Evolutionary conservation across 2,797 vertebrate genomes (phyloP), one percentile per base, ranked within the genome.

Genomic region (Platalea minor): DNA sequence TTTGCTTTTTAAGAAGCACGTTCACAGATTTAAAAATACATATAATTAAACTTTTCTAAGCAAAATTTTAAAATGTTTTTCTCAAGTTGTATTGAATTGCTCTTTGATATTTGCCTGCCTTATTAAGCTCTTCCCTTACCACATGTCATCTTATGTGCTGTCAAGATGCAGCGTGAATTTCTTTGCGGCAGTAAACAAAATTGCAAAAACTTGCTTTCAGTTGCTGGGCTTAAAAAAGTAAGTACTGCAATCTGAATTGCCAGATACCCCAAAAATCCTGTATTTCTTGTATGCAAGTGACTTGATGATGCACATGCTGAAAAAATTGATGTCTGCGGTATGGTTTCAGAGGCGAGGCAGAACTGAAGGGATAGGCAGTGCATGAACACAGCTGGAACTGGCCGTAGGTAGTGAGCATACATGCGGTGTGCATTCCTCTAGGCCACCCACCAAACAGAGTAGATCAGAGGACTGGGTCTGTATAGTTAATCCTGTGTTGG

Each of bases 41-140:
- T 67, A 5, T 18, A 65, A 28, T 50, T 87, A 53, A 56, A 79
- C 13, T 73, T 91, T 70, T 41, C 45, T 48, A 51, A 92, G 57
- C 19, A 85, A 94, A 67, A 26, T 23, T 86, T 82, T 45, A 4
- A 85, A 92, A 59, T 64, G 26, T 74, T 85, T 94, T 91, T 93
- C 60, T 88, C 43, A 67, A 70, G 31, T 53, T 77, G 23, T 37
- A 37, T 81, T 70, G 51, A 87, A 67, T 92, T 89, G 13, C 29
- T 65, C 5, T 77, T 85, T 85, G 78, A 56, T 96, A 74, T 83
- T 92, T 94, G 67, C 59, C 48, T 92, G 35, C 31, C n/a, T 88
- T 95, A 88, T 88, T 91, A 91, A 81, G 74, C 43, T 57, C 43
- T 93, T 79, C 65, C 31, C 41, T 91, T 46, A 82, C 89, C 43